Base-by-base conservation (phyloP, 2,113 vertebrate species). In the human region DNA sequence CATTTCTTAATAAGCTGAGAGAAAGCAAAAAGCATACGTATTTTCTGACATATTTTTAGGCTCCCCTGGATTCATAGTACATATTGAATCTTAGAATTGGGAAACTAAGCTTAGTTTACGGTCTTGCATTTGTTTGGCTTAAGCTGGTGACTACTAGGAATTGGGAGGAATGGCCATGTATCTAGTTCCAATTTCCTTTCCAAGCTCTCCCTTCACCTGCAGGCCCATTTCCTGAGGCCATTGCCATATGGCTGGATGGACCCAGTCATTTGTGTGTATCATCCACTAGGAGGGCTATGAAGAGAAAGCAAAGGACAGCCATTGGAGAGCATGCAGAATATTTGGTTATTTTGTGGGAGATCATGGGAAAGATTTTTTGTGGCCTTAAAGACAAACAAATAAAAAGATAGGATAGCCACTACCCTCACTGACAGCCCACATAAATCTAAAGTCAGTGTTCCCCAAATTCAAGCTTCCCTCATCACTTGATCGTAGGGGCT, bases 31-130 rank as follows among this genome's bases (percentile, higher is more conserved):
- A 87, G 55, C 78, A 82, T 95, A 48, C 93, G 64, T 92, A 68
- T 93, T 96, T 90, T 89, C 86, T 94, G 68, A 93, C 66, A 91
- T 35, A 91, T 86, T 91, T 93, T 94, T 96, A 89, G 83, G 75
- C 57, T 83, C 40, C 64, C 22, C 92, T 96, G 17, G 18, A 94
- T 93, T 90, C 38, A 61, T 43, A 93, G 38, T 75, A 79, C 35
- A 80, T 70, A 90, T 20, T 66, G 55, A 96, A 90, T 38, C 50
- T 48, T 83, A 50, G 14, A 96, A 94, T 50, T 78, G 3, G 43
- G 50, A 83, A 78, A 57, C 68, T 94, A 95, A 79, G 23, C 52
- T 95, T 76, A 78, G 66, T 86, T 85, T 94, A 89, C 45, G 40
- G 23, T 80, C 73, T 94, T 90, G 55, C 8, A 93, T 68, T 85